phyloP scores from a whole-genome alignment of 2,888 invertebrate species.

The Vannuccia rotundouncinata region DNA sequence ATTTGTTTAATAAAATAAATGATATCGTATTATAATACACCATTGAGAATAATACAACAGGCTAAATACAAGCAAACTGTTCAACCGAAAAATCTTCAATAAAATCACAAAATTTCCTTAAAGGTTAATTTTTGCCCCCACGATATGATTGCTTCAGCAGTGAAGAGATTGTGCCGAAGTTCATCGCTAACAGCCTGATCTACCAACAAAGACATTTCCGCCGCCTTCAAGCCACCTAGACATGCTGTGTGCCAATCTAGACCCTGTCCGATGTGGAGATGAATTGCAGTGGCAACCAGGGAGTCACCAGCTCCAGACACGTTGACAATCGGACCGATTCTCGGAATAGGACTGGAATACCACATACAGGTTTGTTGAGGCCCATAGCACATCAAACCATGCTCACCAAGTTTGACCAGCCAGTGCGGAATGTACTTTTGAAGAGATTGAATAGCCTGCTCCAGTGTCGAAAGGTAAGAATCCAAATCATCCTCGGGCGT shows the following conservation, averaged over 20 bases:
- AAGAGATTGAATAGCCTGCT: neutral
- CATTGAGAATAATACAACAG: too few relatives aligned
- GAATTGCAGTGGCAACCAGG: slow-evolving; percentile 23
- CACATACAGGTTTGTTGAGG: slow-evolving; percentile 21
- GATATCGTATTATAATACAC: too few relatives aligned
- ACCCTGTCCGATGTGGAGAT: neutral
- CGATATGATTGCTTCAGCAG: neutral
- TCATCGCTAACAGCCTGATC: neutral
- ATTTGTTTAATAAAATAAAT: too few relatives aligned
- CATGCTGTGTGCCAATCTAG: neutral
- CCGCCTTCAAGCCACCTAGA: neutral
- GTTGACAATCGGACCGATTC: slow-evolving; percentile 9
- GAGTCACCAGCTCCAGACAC: slow-evolving; percentile 37
- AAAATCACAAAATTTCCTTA: too few relatives aligned
- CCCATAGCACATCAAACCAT: slow-evolving; percentile 27
- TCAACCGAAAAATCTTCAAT: too few relatives aligned
- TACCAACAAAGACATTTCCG: neutral
- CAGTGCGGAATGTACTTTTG: slow-evolving; percentile 21
- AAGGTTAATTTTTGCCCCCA: neutral
- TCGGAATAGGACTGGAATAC: neutral
- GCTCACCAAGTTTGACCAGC: slow-evolving; percentile 33
- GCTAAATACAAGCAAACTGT: too few relatives aligned
- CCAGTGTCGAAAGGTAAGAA: neutral
- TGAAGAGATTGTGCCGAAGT: neutral
- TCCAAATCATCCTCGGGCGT: neutral